These are phyloP conservation scores for Tylochromis polylepis DNA, from an alignment of 2,113 vertebrate genomes.

Conservation along the genomic window DNA sequence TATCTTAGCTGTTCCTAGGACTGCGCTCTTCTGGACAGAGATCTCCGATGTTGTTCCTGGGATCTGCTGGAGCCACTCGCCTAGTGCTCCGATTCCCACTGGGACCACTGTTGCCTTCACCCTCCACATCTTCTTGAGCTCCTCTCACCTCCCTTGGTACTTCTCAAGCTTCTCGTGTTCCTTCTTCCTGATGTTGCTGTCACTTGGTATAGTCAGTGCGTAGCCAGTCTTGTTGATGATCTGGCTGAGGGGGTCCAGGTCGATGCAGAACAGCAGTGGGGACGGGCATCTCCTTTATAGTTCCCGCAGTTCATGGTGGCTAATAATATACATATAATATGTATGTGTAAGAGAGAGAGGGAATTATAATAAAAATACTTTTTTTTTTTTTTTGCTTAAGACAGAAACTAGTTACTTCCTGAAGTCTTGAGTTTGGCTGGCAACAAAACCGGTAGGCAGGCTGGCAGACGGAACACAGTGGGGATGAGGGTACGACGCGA, in stretches of 20 bases:
- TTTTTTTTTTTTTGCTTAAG: background rate
- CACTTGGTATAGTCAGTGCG: background rate
- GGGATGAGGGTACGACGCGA: too few relatives aligned
- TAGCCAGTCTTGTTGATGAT: background rate
- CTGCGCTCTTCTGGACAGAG: background rate
- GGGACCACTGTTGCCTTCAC: background rate
- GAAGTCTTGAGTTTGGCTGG: background rate
- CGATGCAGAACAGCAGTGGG: background rate
- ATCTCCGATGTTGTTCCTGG: background rate
- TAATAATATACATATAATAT: background rate
- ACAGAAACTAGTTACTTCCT: background rate
- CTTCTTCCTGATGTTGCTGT: background rate
- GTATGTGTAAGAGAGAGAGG: background rate
- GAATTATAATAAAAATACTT: too few relatives aligned
- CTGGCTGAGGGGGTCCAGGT: background rate
- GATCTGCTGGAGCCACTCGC: too few relatives aligned
- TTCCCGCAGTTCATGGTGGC: background rate
- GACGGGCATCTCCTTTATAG: background rate
- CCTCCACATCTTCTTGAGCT: background rate
- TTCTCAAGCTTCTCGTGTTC: background rate
- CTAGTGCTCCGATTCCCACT: background rate
- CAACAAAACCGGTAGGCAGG: too few relatives aligned
- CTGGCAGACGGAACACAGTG: too few relatives aligned
- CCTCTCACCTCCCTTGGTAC: too few relatives aligned
- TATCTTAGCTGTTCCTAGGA: background rate